phyloP scores from a whole-genome alignment of 2,888 invertebrate species.

The Microctonus aethiopoides region DNA sequence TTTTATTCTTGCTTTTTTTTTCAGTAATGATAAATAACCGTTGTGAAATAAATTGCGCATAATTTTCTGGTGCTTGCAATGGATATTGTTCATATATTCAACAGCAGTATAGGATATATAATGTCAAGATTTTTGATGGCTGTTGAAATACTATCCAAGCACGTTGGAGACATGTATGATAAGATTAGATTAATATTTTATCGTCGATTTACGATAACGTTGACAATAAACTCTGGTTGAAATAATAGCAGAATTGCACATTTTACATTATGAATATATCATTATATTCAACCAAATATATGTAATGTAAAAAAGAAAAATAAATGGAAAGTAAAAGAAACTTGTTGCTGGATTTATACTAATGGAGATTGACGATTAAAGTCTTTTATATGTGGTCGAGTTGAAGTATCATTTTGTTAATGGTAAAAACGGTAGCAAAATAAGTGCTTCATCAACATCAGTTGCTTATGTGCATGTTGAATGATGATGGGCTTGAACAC shows the following conservation, averaged over 20 bases:
- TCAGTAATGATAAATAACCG: conserved; percentile 6
- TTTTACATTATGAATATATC: no score
- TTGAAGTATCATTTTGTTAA: neutral
- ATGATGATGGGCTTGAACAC: no score
- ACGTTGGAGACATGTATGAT: conserved; percentile 11
- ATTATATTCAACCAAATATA: no score
- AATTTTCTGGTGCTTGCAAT: neutral
- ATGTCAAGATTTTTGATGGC: neutral
- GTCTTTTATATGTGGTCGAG: neutral
- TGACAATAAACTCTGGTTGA: neutral
- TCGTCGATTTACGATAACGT: no score
- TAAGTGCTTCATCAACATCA: neutral
- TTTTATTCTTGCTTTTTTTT: neutral
- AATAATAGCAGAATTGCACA: neutral
- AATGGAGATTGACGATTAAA: neutral
- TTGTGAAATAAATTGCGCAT: conserved; percentile 7
- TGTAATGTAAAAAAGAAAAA: neutral
- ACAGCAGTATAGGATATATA: neutral
- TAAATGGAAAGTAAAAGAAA: neutral
- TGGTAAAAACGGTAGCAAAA: neutral
- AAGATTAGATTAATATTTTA: conserved; percentile 26
- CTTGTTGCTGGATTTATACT: conserved; percentile 6
- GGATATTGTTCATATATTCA: conserved; percentile 2
- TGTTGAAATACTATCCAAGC: neutral
- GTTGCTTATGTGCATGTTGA: neutral